phyloP scores from a whole-genome alignment of 1,140 invertebrate genomes.

The Lepidurus couesii region DNA sequence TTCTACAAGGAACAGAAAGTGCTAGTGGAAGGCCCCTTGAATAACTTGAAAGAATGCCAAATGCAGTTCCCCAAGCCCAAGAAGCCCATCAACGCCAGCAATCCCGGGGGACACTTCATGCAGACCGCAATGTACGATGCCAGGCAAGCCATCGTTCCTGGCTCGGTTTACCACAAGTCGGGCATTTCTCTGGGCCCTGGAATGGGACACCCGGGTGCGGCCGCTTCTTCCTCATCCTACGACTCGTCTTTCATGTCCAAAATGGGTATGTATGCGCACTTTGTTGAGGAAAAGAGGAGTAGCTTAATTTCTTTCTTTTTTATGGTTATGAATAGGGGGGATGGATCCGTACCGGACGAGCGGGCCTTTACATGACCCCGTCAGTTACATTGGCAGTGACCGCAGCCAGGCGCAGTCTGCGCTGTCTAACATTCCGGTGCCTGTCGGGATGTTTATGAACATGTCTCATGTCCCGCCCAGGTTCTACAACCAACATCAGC shows the following conservation, averaged over 20 bases:
- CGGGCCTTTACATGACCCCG: constrained; percentile 73
- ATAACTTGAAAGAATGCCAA: constrained; percentile 92
- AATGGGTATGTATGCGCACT: neutral
- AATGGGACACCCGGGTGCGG: constrained; percentile 39
- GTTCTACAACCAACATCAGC: constrained; percentile 77
- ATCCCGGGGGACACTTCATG: constrained; percentile 96
- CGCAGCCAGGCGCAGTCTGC: constrained; percentile 58
- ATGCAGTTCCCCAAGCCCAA: constrained; percentile 97
- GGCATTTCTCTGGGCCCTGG: constrained; percentile 44
- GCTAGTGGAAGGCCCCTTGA: constrained; percentile 94
- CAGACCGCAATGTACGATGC: constrained; percentile 88
- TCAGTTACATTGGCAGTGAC: constrained; percentile 85
- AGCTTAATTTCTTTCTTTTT: neutral
- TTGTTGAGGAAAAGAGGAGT: neutral
- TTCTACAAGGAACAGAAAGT: constrained; percentile 98
- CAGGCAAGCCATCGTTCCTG: constrained; percentile 66
- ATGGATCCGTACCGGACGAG: constrained; percentile 51
- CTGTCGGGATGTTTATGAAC: constrained; percentile 92
- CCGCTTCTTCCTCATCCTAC: constrained; percentile 3
- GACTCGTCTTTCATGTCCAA: neutral
- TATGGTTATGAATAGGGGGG: neutral
- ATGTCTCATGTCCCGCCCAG: constrained; percentile 81
- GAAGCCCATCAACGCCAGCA: constrained; percentile 85
- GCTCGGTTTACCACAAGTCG: constrained; percentile 66
- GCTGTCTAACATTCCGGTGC: constrained; percentile 60